phyloP scores from a whole-genome alignment of 2,113 vertebrate genomes.

The Myodes glareolus region DNA sequence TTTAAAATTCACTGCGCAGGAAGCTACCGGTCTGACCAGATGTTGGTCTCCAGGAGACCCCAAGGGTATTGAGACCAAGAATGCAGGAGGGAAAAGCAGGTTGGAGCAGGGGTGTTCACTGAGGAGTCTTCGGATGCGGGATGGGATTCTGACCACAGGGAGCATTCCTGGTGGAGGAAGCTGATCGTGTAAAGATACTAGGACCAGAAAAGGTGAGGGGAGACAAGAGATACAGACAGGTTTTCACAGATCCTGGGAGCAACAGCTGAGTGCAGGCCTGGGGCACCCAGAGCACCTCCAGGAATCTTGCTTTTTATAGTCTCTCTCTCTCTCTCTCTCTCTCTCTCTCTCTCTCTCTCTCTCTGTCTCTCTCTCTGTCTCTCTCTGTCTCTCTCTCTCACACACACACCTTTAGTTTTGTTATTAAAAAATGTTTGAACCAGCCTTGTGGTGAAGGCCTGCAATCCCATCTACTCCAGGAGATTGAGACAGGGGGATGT shows the following conservation, averaged over 20 bases:
- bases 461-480: neutral
- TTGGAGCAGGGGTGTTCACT: neutral
- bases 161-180: neutral
- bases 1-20: neutral
- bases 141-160: neutral
- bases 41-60: neutral
- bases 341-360: neutral
- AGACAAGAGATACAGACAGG: neutral
- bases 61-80: neutral
- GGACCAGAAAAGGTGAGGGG: neutral
- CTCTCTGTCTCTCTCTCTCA: no score
- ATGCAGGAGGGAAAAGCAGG: no score
- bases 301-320: fast-evolving
- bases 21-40: neutral
- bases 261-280: neutral
- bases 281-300: fast-evolving
- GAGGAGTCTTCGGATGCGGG: neutral
- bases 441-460: neutral
- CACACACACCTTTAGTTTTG: neutral
- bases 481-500: neutral
- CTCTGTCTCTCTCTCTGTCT: neutral
- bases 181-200: neutral
- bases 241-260: neutral
- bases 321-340: neutral
- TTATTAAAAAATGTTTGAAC: neutral